A percentile compares a stretch with the other conserved stretches of the same genome.
phyloP scores from a whole-genome alignment of 2,888 invertebrate species.

The Spicauda simplicius region DNA sequence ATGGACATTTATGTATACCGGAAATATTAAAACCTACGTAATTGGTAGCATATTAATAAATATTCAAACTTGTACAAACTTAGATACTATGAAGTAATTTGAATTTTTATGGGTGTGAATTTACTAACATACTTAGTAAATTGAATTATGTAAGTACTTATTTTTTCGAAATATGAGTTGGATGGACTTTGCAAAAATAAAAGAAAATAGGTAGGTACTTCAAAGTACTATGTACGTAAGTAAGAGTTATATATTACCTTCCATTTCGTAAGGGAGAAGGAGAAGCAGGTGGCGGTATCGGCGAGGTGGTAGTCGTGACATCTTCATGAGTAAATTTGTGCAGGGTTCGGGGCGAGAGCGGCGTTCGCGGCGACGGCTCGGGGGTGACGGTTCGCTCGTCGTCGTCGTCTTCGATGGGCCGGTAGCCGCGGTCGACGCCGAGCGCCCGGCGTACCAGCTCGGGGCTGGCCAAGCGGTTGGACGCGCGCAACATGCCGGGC shows the following conservation, averaged over 20 bases:
- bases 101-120: neutral
- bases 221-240: neutral
- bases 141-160: too few species aligned
- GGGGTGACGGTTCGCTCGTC: conserved; percentile 72
- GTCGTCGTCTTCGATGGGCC: conserved; percentile 72
- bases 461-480: conserved; percentile 92
- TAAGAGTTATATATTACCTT: conserved; percentile 53
- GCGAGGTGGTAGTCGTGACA: conserved; percentile 63
- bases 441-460: conserved; percentile 92
- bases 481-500: conserved; percentile 87
- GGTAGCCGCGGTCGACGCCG: conserved; percentile 69
- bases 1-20: neutral
- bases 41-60: too few species aligned
- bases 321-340: conserved; percentile 74
- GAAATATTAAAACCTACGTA: neutral
- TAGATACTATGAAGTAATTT: too few species aligned
- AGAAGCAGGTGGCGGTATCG: conserved; percentile 53
- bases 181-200: too few species aligned
- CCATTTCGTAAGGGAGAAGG: conserved; percentile 70
- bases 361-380: conserved; percentile 61
- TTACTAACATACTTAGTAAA: neutral
- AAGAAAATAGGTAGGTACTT: neutral
- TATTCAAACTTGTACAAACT: too few species aligned
- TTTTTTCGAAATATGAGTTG: too few species aligned
- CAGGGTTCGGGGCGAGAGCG: conserved; percentile 67